Evolutionary conservation across 2,113 vertebrate genomes (phyloP).

Genomic region (Leucosticte australis): DNA sequence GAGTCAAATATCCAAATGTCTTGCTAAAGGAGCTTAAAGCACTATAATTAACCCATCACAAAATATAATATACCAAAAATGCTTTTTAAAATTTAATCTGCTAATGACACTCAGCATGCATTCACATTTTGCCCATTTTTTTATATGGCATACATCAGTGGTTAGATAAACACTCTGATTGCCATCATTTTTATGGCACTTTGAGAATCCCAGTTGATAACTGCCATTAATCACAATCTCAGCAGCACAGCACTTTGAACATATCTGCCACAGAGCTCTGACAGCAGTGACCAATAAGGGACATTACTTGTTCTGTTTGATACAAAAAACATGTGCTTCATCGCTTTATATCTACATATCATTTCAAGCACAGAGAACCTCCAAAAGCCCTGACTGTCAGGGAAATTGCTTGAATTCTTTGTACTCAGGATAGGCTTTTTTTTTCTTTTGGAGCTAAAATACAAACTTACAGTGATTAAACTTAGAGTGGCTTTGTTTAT

Average conservation of each 20-base stretch:
- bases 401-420: neutral
- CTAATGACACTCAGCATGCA: slow-evolving; percentile 4
- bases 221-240: slow-evolving; percentile 50
- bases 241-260: neutral
- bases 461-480: neutral
- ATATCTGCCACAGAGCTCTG: neutral
- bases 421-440: neutral
- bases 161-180: slow-evolving; percentile 54
- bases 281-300: neutral
- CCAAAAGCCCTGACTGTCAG: neutral
- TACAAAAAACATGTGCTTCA: neutral
- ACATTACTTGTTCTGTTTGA: neutral
- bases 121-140: slow-evolving; percentile 26
- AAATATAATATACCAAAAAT: slow-evolving; percentile 1
- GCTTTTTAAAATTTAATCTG: slow-evolving; percentile 8
- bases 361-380: neutral
- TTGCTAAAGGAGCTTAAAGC: neutral
- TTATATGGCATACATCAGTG: neutral
- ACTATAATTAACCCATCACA: slow-evolving; percentile 15
- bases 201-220: slow-evolving; percentile 11
- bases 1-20: neutral
- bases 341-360: neutral
- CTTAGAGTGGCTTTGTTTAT: neutral
- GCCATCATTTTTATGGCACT: slow-evolving; percentile 17
- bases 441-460: neutral